Evolutionary conservation across 1,140 invertebrate species (phyloP).

Genomic region (Drosophila murphyi): DNA sequence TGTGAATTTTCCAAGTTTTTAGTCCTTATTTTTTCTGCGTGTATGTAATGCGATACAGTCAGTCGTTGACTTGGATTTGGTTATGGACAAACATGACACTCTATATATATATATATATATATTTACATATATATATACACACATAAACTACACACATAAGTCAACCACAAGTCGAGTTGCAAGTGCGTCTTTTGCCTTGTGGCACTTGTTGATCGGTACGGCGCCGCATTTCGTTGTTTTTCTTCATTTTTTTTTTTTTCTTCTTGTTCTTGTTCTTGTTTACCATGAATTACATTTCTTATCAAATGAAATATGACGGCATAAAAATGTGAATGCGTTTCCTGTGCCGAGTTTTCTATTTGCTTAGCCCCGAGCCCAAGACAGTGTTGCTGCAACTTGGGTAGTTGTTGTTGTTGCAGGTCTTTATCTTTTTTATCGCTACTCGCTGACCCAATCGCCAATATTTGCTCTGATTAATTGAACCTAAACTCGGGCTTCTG

Average conservation of each 20-base stretch:
- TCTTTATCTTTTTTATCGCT: slow-evolving; percentile 51
- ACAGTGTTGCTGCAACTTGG: not conserved
- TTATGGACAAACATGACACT: slow-evolving; percentile 44
- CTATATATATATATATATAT: slow-evolving; percentile 3
- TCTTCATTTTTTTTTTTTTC: not conserved
- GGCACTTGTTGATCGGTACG: slow-evolving; percentile 28
- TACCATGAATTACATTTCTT: slow-evolving; percentile 35
- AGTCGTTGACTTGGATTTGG: slow-evolving; percentile 25
- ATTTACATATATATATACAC: not conserved
- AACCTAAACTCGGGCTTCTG: slow-evolving; percentile 7
- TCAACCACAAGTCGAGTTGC: slow-evolving; percentile 5
- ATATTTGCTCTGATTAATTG: slow-evolving; percentile 63
- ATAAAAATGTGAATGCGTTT: slow-evolving; percentile 56
- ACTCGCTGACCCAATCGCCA: slow-evolving; percentile 67
- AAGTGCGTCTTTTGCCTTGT: slow-evolving; percentile 11
- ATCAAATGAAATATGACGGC: slow-evolving; percentile 42
- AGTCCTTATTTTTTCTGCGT: not conserved
- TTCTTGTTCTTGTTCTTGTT: slow-evolving; percentile 5
- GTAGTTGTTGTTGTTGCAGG: not conserved
- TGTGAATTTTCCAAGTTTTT: not conserved
- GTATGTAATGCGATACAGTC: slow-evolving; percentile 18
- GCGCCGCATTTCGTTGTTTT: not conserved
- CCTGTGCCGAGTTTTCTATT: slow-evolving; percentile 41
- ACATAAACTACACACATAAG: not conserved
- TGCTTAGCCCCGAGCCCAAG: not conserved